phyloP scores from a whole-genome alignment of 1,140 invertebrate genomes.

The Meloidogyne exigua region DNA sequence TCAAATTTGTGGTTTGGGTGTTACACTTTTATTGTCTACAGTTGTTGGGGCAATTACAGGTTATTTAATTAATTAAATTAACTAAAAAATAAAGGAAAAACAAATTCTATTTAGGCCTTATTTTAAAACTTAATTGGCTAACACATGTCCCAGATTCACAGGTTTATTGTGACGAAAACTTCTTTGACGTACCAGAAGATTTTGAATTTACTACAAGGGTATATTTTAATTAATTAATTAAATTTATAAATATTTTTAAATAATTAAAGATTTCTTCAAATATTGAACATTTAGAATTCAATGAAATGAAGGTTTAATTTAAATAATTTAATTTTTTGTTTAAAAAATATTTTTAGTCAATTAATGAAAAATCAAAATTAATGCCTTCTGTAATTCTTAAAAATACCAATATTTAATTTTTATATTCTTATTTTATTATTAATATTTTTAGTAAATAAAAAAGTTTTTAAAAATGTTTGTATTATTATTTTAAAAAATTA shows the following conservation, averaged over 20 bases:
- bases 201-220: constrained; percentile 61
- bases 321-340: no score
- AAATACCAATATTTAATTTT: background rate
- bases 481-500: no score
- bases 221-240: background rate
- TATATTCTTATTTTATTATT: background rate
- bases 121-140: constrained; percentile 53
- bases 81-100: background rate
- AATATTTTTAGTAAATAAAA: background rate
- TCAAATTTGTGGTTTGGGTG: constrained; percentile 50
- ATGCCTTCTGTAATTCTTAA: constrained; percentile 2
- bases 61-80: background rate
- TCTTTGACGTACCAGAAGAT: constrained; percentile 60
- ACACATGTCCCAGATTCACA: constrained; percentile 49
- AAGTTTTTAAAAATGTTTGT: no score
- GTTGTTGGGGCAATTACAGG: constrained; percentile 62
- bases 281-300: background rate
- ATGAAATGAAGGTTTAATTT: background rate
- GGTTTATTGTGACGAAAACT: constrained; percentile 52
- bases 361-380: background rate
- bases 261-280: constrained; percentile 1
- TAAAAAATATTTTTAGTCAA: background rate
- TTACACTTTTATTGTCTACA: constrained; percentile 44
- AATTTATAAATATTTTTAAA: background rate
- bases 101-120: constrained; percentile 46